phyloP scores from a whole-genome alignment of 2,113 vertebrate species.

The Phoxinus phoxinus region DNA sequence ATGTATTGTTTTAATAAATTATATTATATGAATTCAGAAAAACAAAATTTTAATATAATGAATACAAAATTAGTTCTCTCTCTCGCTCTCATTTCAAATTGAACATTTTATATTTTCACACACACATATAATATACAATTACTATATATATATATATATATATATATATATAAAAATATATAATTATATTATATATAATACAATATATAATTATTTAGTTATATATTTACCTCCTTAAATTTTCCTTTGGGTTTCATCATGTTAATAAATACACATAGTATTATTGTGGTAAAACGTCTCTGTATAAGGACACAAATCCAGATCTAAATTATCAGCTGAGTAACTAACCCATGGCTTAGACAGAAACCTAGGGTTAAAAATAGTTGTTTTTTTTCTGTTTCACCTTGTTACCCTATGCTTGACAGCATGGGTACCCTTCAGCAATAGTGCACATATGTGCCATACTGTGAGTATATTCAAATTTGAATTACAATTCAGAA shows the following conservation, averaged over 20 bases:
- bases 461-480: background rate
- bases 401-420: slow-evolving; percentile 1
- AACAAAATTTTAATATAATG: too few relatives aligned
- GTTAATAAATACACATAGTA: background rate
- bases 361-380: background rate
- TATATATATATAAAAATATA: too few relatives aligned
- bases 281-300: background rate
- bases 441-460: slow-evolving; percentile 1
- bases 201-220: too few relatives aligned
- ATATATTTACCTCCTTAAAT: background rate
- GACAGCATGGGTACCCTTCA: slow-evolving; percentile 22
- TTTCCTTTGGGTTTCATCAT: background rate
- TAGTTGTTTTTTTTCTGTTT: background rate
- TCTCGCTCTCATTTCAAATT: too few relatives aligned
- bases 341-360: background rate
- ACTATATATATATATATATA: too few relatives aligned
- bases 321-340: background rate
- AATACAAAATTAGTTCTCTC: too few relatives aligned
- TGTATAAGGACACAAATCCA: background rate
- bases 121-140: too few relatives aligned
- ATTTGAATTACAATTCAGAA: background rate
- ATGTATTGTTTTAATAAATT: background rate
- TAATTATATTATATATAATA: too few relatives aligned
- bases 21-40: too few relatives aligned
- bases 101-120: too few relatives aligned